Conservation (phyloP, 2,797 vertebrate genomes). For the Mus caroli region DNA sequence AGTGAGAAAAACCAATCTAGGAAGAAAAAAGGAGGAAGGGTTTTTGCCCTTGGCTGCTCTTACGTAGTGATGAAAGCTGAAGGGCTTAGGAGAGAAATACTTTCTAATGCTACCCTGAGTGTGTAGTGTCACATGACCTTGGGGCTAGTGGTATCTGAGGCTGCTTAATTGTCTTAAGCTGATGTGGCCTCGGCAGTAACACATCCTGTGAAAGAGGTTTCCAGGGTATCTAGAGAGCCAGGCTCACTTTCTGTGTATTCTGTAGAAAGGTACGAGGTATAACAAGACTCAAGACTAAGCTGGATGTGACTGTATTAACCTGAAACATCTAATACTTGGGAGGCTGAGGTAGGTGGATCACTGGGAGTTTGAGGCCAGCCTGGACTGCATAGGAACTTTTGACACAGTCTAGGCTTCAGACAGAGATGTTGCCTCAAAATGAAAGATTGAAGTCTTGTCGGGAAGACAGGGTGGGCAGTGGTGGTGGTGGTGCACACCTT, state of each 20-base stretch:
- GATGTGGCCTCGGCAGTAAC: not conserved
- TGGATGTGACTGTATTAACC: no score
- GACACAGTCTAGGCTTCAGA: not conserved
- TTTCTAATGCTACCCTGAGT: not conserved
- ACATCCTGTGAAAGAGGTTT: not conserved
- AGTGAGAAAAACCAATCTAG: constrained; percentile 37
- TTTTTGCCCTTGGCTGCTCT: not conserved
- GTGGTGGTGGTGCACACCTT: not conserved
- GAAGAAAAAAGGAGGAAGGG: not conserved
- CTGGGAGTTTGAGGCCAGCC: not conserved
- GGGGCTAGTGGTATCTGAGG: not conserved
- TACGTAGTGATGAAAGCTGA: not conserved
- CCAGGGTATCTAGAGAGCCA: not conserved
- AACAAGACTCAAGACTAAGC: not conserved
- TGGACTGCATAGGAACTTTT: no score
- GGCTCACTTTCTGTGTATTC: not conserved
- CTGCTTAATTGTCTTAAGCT: not conserved
- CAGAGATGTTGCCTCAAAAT: not conserved
- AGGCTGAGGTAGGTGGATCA: not conserved
- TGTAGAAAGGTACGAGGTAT: not conserved
- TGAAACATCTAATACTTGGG: not conserved
- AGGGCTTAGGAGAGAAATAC: not conserved
- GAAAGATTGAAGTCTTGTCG: not conserved
- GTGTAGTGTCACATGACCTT: not conserved
- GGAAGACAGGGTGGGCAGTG: not conserved